Evolutionary conservation across 1,140 invertebrate species (phyloP).

Genomic region (Sitodiplosis mosellana): DNA sequence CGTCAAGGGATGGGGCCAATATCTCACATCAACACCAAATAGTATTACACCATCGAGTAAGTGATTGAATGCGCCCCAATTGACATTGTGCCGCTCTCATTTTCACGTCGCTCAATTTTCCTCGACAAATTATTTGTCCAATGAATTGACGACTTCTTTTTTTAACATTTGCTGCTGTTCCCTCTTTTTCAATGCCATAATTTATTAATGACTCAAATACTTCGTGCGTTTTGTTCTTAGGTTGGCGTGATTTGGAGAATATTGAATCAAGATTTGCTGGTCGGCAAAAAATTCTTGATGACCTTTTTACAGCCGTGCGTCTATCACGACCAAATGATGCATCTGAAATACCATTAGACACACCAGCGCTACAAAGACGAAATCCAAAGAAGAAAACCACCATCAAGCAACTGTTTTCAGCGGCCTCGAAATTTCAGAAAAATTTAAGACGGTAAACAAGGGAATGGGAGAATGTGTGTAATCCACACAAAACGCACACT

Average conservation of each 20-base stretch:
- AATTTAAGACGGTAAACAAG: constrained; percentile 63
- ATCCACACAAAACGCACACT: too few relatives aligned
- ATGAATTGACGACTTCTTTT: too few relatives aligned
- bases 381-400: constrained; percentile 69
- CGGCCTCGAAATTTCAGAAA: constrained; percentile 89
- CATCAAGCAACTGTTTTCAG: constrained; percentile 84
- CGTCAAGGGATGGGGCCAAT: constrained; percentile 76
- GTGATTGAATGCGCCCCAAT: constrained; percentile 27
- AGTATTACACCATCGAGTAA: constrained; percentile 80
- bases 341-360: constrained; percentile 31
- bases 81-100: background rate
- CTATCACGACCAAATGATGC: constrained; percentile 40
- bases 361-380: constrained; percentile 38
- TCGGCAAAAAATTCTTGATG: constrained; percentile 49
- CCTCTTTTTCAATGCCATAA: background rate
- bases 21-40: constrained; percentile 48
- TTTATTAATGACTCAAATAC: too few relatives aligned
- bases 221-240: constrained; percentile 25
- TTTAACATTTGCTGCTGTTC: too few relatives aligned
- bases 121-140: too few relatives aligned
- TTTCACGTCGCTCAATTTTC: background rate
- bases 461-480: too few relatives aligned
- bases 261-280: constrained; percentile 39
- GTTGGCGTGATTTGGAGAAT: constrained; percentile 62
- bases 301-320: constrained; percentile 51